Conservation (phyloP, 2,888 invertebrate genomes). For the Diarsia brunnea region DNA sequence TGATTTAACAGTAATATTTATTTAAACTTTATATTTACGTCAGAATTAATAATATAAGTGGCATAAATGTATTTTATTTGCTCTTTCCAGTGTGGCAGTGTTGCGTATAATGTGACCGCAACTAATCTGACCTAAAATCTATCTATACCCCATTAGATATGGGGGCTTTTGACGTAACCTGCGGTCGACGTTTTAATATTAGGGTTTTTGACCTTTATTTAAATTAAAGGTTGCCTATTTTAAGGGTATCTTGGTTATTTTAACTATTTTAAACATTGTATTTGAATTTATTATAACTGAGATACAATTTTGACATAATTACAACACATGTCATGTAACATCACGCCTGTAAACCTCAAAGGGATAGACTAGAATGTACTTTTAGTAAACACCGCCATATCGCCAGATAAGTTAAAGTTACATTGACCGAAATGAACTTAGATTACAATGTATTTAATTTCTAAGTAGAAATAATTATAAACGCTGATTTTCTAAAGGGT, state of each 20-base stretch:
- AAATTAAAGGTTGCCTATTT: constrained; percentile 6
- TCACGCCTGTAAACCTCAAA: neutral
- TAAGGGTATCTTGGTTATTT: neutral
- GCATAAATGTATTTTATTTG: constrained; percentile 10
- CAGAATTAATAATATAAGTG: constrained; percentile 34
- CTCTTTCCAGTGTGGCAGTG: constrained; percentile 28
- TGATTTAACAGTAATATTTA: neutral
- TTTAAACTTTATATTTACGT: neutral
- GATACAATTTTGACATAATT: neutral
- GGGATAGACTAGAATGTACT: neutral
- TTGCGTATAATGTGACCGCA: constrained; percentile 50
- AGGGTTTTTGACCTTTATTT: constrained; percentile 10
- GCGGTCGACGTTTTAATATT: constrained; percentile 21
- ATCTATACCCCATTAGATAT: constrained; percentile 41
- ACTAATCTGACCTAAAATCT: constrained; percentile 56
- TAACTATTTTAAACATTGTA: neutral
- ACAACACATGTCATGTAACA: neutral
- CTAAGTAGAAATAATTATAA: neutral
- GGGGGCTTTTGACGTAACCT: constrained; percentile 32
- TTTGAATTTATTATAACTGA: neutral
- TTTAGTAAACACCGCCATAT: neutral
- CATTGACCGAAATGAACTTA: neutral
- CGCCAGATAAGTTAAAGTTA: neutral
- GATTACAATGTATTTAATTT: neutral
- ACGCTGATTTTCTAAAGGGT: neutral